These are phyloP conservation scores for Gymnogyps californianus DNA, from an alignment of 2,113 vertebrate species.

Conservation along the genomic window DNA sequence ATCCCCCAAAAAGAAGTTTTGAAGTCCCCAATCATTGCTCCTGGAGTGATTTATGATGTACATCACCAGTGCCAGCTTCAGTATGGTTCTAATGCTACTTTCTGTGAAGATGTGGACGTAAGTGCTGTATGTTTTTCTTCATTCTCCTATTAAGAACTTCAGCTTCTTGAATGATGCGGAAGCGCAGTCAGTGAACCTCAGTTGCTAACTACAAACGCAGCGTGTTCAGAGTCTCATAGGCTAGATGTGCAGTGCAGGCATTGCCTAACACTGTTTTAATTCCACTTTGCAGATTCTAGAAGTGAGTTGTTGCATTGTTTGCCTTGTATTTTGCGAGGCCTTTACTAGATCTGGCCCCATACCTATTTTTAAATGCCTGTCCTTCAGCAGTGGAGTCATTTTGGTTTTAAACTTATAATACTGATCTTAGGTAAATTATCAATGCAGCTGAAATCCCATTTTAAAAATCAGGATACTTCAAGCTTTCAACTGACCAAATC, in stretches of 20 bases:
- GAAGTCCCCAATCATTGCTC: slow-evolving; percentile 84
- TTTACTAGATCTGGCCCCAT: background rate
- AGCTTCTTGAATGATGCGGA: background rate
- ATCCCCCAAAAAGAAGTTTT: slow-evolving; percentile 89
- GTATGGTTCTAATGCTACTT: slow-evolving; percentile 91
- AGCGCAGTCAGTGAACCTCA: background rate
- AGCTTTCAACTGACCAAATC: background rate
- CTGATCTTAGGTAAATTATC: background rate
- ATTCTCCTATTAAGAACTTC: background rate
- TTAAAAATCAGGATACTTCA: background rate
- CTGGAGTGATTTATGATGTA: slow-evolving; percentile 91
- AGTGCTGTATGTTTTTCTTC: slow-evolving; percentile 48
- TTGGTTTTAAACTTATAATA: background rate
- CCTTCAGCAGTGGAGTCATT: background rate
- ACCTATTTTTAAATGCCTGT: background rate
- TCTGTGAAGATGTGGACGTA: slow-evolving; percentile 92
- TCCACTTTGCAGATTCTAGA: background rate
- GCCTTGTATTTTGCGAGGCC: background rate
- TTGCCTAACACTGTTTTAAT: background rate
- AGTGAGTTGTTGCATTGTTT: background rate
- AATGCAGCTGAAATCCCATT: background rate
- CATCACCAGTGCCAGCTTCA: slow-evolving; percentile 97
- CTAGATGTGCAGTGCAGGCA: background rate
- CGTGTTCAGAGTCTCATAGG: background rate
- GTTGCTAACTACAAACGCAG: background rate